Evolutionary conservation across 2,888 invertebrate species (phyloP), one percentile per base, ranked within the genome.

Genomic region (Lepidochitona cinerea): DNA sequence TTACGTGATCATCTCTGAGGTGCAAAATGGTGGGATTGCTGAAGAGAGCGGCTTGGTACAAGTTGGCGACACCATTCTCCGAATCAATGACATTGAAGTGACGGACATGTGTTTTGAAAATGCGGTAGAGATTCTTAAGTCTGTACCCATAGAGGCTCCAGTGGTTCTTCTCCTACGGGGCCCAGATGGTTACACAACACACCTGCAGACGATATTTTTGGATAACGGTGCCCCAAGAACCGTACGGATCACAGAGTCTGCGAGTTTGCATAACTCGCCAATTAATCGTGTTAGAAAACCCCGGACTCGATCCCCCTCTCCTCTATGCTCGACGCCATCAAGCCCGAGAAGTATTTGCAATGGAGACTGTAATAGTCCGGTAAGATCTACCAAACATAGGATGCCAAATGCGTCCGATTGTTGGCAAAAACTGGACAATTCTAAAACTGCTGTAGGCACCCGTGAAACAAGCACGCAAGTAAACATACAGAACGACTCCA

Each of bases 31-130:
- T n/a, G 87, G 89, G 5, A 86, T 87, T 36, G 90, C 89, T 0
- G 85, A 87, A 52, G 86, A 87, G 68, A 85, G 87, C 68, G 88
- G 89, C 1, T 78, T 89, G 33, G 83, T 90, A 0, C 82, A 85
- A 73, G 83, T 87, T 6, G 90, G 89, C 29, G 90, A 89, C 79
- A 80, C 85, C 36, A 85, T 90, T 14, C 76, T 89, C 0, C 81
- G 85, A 26, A 87, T 90, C 6, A 88, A 89, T 77, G 87, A 88
- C 59, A 80, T 79, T 32, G 84, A 86, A 72, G 71, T 90, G 49
- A 81, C 82, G 2, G 83, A 84, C n/a, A 82, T 86, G 78, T 79
- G 82, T 26, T 90, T 87, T 75, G 86, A 86, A 23, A 81, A 85
- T 69, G 82, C 84, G 26, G 77, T 88, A 37, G 81, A 83, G 74